Evolutionary conservation across 2,888 invertebrate species (phyloP), one percentile per base, ranked within the genome.

Genomic region (Gibbula magus): DNA sequence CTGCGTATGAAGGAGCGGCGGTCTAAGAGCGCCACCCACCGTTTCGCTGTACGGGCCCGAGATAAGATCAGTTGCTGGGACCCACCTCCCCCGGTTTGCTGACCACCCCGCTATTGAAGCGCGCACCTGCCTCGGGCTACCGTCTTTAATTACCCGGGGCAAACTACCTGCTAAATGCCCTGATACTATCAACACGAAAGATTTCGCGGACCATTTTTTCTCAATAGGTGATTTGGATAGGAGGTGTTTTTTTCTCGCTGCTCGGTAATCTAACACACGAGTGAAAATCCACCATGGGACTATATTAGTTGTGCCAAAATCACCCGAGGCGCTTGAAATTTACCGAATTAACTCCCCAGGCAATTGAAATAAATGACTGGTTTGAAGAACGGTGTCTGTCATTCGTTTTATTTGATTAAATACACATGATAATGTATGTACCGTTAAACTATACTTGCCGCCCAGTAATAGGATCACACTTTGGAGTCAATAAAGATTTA

Each of bases 191-290:
- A 61, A 61, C 61, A 61, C 61, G 61, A 61, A 29, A 61, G 61
- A 61, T 61, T 61, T 61, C 61, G 61, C 61, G 61, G 61, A 18
- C 61, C 61, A 61, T 61, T 61, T 61, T 61, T 61, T 61, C 29
- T 61, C 61, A 61, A 61, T 61, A 61, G 61, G 61, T 18, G 61
- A 61, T 61, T 29, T 61, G 25, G 61, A 61, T 61, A 25, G 25
- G 61, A 61, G 61, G 16, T 61, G 61, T 61, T 20, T 61, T 29
- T 13, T 45, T 35, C 5, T 45, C 45, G 45, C 45, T 45, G 5
- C 45, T 45, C 10, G 45, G 45, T 45, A 45, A 45, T 45, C 10
- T 45, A 45, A 45, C 45, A 45, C 45, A 45, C 45, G 45, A 13
- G 45, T 45, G 4, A 13, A 45, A 45, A 45, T 45, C 45, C 45